A percentile compares a stretch with the other conserved stretches of the same genome.
phyloP scores from a whole-genome alignment of 2,113 vertebrate genomes.

The Miniopterus natalensis region DNA sequence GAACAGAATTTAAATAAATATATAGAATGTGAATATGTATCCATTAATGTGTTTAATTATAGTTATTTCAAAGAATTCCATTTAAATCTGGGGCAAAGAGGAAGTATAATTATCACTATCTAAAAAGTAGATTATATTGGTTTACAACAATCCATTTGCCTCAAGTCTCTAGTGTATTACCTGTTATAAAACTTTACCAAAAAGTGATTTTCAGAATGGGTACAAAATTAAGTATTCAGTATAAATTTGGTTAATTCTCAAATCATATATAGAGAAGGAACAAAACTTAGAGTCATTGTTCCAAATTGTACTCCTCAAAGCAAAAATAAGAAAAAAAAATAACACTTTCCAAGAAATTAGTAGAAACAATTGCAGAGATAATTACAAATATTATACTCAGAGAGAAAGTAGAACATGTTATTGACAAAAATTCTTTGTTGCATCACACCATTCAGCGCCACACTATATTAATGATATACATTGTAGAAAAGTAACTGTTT shows the following conservation, averaged over 20 bases:
- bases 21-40: neutral
- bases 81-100: neutral
- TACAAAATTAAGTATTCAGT: neutral
- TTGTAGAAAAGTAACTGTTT: conserved; percentile 21
- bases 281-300: neutral
- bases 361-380: conserved; percentile 29
- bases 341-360: neutral
- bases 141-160: neutral
- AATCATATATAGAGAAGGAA: neutral
- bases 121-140: neutral
- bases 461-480: neutral
- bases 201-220: conserved; percentile 17
- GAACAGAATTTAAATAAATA: neutral
- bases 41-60: neutral
- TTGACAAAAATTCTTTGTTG: conserved; percentile 42
- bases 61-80: neutral
- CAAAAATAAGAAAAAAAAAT: neutral
- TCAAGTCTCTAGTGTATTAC: neutral
- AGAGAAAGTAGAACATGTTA: neutral
- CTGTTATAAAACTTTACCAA: neutral
- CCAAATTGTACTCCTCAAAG: neutral
- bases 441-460: neutral
- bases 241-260: conserved; percentile 6
- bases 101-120: neutral
- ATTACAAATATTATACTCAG: conserved; percentile 10